Evolutionary conservation across 1,140 invertebrate genomes (phyloP), one percentile per base, ranked within the genome.

Genomic region (Drosophila athabasca): DNA sequence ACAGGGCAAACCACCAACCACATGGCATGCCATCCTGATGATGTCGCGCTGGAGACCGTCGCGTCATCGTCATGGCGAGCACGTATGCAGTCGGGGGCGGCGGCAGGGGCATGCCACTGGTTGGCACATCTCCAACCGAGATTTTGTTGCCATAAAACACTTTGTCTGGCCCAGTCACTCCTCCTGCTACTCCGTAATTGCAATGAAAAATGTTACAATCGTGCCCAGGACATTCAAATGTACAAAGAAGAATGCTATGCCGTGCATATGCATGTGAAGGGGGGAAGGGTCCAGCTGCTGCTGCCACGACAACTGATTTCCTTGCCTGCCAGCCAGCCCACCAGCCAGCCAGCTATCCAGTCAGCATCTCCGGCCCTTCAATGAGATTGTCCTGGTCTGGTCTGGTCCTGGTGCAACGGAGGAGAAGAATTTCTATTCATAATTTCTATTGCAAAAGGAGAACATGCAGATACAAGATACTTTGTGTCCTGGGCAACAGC

Each of bases 171-270:
- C 51, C 35, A 39, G 41, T 46, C 19, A 31, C 2, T 43, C 44
- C 19, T 7, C 19, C 17, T 6, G 8, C 39, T n/a, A 62, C 7
- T 3, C 26, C 46, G 72, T 73, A 77, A 79, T 80, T 87, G 75
- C 78, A 69, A 87, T 88, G 82, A 82, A 66, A 85, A 81, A 85
- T 78, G 73, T 65, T 68, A 76, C 82, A 85, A 78, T 87, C 82
- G 78, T 87, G 78, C 62, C 51, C 62, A 68, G 82, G 59, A 75
- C 78, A 87, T 85, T 85, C 72, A 81, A 77, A 78, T 78, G 78
- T 55, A 71, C 45, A 44, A 73, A 24, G 39, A 43, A 43, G 52
- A 69, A 51, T 58, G 53, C 53, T 0, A 54, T 55, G 53, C 53
- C 1, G 50, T 55, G 58, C 39, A 44, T 61, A 49, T 66, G 26